phyloP scores from a whole-genome alignment of 2,797 vertebrate species.

The Girardinus metallicus region DNA sequence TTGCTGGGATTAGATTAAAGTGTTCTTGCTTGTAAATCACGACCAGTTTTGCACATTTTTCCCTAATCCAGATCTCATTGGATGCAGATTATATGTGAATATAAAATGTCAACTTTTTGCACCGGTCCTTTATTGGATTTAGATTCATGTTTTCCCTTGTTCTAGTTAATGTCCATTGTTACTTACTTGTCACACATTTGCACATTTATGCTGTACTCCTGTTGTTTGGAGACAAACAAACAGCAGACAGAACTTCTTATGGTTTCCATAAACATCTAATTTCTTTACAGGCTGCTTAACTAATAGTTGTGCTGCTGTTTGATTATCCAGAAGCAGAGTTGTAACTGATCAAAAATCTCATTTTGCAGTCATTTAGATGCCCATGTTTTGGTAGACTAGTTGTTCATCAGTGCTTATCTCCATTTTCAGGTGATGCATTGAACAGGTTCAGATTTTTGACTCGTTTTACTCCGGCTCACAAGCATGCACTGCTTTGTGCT shows the following conservation, averaged over 20 bases:
- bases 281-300: not conserved
- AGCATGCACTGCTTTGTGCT: not conserved
- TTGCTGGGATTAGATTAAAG: not conserved
- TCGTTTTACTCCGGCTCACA: not conserved
- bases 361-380: not conserved
- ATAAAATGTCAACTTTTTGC: not conserved
- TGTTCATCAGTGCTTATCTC: not conserved
- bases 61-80: not conserved
- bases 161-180: not conserved
- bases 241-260: not conserved
- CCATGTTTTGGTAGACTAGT: not conserved
- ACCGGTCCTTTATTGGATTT: not conserved
- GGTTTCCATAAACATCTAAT: not conserved
- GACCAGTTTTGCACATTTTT: not conserved
- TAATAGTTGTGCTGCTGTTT: not conserved
- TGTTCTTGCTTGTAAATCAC: not conserved
- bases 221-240: not conserved
- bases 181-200: not conserved
- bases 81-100: not conserved
- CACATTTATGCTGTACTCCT: not conserved
- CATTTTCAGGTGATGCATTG: not conserved
- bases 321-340: not conserved
- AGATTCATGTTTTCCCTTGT: not conserved
- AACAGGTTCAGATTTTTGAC: not conserved
- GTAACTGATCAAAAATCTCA: not conserved